A percentile compares a stretch with the other conserved stretches of the same genome.
phyloP scores from a whole-genome alignment of 2,113 vertebrate genomes.

The Elgaria multicarinata region DNA sequence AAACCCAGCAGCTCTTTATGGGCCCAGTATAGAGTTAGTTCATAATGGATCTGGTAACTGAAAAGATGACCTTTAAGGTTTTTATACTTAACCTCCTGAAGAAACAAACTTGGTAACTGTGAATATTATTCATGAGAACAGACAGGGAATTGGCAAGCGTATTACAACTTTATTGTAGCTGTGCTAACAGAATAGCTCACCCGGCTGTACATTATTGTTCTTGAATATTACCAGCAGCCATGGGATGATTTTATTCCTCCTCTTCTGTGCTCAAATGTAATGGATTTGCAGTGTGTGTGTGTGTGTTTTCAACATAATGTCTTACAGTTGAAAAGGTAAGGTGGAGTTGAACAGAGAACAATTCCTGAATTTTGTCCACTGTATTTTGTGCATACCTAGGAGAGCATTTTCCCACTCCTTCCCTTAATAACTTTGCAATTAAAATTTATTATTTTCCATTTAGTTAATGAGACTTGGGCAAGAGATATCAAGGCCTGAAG shows the following conservation, averaged over 20 bases:
- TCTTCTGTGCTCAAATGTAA: neutral
- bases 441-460: slow-evolving; percentile 29
- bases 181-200: neutral
- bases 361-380: slow-evolving; percentile 28
- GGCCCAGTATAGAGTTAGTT: slow-evolving; percentile 35
- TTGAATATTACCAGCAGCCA: slow-evolving; percentile 21
- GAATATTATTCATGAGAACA: neutral
- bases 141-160: neutral
- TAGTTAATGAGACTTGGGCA: slow-evolving; percentile 48
- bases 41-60: slow-evolving; percentile 42
- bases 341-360: slow-evolving; percentile 47
- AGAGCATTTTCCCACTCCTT: slow-evolving; percentile 48
- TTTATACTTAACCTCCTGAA: slow-evolving; percentile 29
- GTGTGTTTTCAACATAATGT: neutral
- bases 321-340: neutral
- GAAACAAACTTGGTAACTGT: neutral
- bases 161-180: slow-evolving; percentile 3
- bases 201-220: slow-evolving; percentile 47
- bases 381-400: slow-evolving; percentile 39
- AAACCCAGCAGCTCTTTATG: slow-evolving; percentile 30
- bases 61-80: slow-evolving; percentile 44
- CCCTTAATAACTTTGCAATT: slow-evolving; percentile 3
- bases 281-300: neutral
- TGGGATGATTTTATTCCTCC: neutral
- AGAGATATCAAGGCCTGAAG: slow-evolving; percentile 58